These are phyloP conservation scores for Xylota sylvarum DNA, from an alignment of 2,888 invertebrate genomes.

Conservation along the genomic window DNA sequence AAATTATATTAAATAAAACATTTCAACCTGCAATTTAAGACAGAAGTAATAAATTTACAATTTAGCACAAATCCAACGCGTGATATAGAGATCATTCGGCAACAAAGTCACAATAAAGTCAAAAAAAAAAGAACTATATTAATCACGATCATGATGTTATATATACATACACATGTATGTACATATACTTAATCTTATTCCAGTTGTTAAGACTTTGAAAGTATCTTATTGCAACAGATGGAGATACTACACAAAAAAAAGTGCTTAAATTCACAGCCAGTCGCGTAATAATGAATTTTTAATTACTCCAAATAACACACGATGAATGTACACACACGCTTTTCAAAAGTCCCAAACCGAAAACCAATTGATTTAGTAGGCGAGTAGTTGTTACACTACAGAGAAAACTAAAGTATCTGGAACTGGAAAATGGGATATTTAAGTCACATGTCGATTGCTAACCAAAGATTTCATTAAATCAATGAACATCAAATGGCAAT, in stretches of 20 bases:
- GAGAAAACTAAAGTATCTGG: slow-evolving; percentile 17
- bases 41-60: slow-evolving; percentile 62
- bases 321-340: slow-evolving; percentile 26
- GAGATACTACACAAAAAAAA: neutral
- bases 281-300: slow-evolving; percentile 57
- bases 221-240: slow-evolving; percentile 25
- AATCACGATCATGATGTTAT: neutral
- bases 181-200: slow-evolving; percentile 16
- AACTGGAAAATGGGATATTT: slow-evolving; percentile 48
- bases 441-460: slow-evolving; percentile 23
- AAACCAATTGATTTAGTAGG: slow-evolving; percentile 59
- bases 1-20: slow-evolving; percentile 38
- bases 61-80: slow-evolving; percentile 47
- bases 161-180: neutral
- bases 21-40: slow-evolving; percentile 10
- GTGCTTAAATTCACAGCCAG: slow-evolving; percentile 54
- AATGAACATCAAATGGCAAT: slow-evolving; percentile 61
- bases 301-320: slow-evolving; percentile 54
- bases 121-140: slow-evolving; percentile 6
- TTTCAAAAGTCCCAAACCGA: slow-evolving; percentile 37
- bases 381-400: neutral
- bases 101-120: too few species aligned
- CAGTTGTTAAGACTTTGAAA: slow-evolving; percentile 32
- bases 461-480: slow-evolving; percentile 26
- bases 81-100: slow-evolving; percentile 6